Percentiles rank a stretch among this genome's conserved stretches.
Evolutionary conservation across 2,888 invertebrate species (phyloP).

Genomic region (Drosophila percnosoma): DNA sequence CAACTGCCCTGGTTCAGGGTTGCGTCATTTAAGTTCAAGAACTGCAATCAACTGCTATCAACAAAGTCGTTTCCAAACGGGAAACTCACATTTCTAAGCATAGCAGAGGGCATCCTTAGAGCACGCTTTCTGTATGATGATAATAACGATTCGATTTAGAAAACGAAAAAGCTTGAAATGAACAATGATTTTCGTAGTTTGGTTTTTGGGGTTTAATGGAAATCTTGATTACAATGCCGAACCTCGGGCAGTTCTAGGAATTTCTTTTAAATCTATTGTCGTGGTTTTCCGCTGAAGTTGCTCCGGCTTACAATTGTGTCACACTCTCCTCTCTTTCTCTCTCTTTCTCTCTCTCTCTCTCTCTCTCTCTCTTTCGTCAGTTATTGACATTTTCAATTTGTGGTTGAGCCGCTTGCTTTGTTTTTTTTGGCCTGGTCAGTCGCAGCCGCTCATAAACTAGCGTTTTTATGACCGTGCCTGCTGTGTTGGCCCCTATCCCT

Average conservation of each 20-base stretch:
- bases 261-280: slow-evolving; percentile 30
- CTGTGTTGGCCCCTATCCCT: background rate
- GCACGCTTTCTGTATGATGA: background rate
- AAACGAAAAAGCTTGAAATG: background rate
- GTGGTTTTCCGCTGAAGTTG: slow-evolving; percentile 27
- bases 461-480: slow-evolving; percentile 33
- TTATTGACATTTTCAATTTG: slow-evolving; percentile 25
- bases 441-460: slow-evolving; percentile 12
- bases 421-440: slow-evolving; percentile 7
- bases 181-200: background rate
- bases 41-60: background rate
- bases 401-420: slow-evolving; percentile 14
- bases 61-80: background rate
- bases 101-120: background rate
- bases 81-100: background rate
- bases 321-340: background rate
- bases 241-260: slow-evolving; percentile 33
- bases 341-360: background rate
- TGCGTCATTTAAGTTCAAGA: slow-evolving; percentile 7
- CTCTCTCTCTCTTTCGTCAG: background rate
- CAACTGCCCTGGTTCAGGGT: slow-evolving; percentile 28
- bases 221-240: slow-evolving; percentile 32
- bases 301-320: slow-evolving; percentile 7
- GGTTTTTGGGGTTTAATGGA: slow-evolving; percentile 1
- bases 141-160: background rate